Percentiles rank a stretch among this genome's conserved stretches.
Conservation (phyloP, 1,140 invertebrate genomes). For the Zaprionus taronus region DNA sequence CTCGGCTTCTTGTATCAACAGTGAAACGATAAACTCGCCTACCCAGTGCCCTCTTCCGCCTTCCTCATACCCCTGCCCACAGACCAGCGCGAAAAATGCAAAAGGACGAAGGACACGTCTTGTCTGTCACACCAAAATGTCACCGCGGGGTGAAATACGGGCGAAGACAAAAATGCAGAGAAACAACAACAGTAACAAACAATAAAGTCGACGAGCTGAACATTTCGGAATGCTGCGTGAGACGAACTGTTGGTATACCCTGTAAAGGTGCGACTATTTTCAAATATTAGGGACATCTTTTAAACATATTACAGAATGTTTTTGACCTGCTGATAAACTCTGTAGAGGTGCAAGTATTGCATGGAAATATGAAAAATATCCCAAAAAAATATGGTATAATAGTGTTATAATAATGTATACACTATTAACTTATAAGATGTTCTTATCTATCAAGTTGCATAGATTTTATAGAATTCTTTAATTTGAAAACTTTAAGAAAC, state of each 20-base stretch:
- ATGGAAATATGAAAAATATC: too few species aligned
- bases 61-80: background rate
- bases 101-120: constrained; percentile 81
- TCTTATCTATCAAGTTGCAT: too few species aligned
- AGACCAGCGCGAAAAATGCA: constrained; percentile 52
- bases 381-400: too few species aligned
- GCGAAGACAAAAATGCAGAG: constrained; percentile 59
- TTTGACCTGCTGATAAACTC: too few species aligned
- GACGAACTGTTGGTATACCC: background rate
- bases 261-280: background rate
- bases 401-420: too few species aligned
- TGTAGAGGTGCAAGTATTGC: too few species aligned
- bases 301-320: too few species aligned
- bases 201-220: constrained; percentile 11
- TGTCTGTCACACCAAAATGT: constrained; percentile 83
- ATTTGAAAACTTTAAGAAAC: background rate
- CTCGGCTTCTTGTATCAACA: constrained; percentile 79
- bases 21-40: constrained; percentile 81
- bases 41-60: constrained; percentile 11
- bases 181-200: constrained; percentile 43
- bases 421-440: too few species aligned
- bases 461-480: too few species aligned
- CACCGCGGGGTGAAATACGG: constrained; percentile 82
- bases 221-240: background rate
- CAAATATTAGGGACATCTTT: too few species aligned